Conservation (phyloP, 2,113 vertebrate species). For the Phocoena phocoena region DNA sequence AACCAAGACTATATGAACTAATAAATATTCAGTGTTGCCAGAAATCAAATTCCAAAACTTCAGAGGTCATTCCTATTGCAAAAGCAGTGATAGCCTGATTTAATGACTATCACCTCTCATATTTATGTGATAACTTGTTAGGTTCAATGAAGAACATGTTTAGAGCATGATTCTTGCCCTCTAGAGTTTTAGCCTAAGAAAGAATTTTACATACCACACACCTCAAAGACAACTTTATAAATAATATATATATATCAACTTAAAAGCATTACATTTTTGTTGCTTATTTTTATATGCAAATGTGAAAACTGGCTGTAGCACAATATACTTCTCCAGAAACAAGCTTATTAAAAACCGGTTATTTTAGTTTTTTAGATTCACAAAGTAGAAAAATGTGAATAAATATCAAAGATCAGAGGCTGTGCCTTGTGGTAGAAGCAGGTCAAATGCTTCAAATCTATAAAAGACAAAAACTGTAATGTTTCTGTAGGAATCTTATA, state of each 20-base stretch:
- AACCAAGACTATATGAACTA: constrained; percentile 6
- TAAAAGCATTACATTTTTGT: background rate
- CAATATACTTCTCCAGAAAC: background rate
- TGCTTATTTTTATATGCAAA: background rate
- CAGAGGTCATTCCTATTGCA: constrained; percentile 16
- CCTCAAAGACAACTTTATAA: background rate
- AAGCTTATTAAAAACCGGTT: background rate
- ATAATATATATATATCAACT: background rate
- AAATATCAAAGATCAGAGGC: constrained; percentile 1
- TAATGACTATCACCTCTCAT: background rate
- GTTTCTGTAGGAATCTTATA: background rate
- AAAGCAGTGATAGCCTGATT: constrained; percentile 25
- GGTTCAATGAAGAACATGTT: background rate
- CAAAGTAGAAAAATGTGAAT: background rate
- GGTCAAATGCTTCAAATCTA: constrained; percentile 38
- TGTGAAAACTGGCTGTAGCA: background rate
- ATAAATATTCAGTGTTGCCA: constrained; percentile 3
- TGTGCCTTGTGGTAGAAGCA: background rate
- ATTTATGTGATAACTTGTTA: background rate
- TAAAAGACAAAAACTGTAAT: background rate
- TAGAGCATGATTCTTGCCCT: constrained; percentile 3
- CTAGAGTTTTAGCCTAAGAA: constrained; percentile 6
- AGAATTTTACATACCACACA: background rate
- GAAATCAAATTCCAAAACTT: constrained; percentile 31
- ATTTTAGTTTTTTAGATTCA: constrained; percentile 24